Evolutionary conservation across 2,113 vertebrate species (phyloP).

Genomic region (Plotosus lineatus): DNA sequence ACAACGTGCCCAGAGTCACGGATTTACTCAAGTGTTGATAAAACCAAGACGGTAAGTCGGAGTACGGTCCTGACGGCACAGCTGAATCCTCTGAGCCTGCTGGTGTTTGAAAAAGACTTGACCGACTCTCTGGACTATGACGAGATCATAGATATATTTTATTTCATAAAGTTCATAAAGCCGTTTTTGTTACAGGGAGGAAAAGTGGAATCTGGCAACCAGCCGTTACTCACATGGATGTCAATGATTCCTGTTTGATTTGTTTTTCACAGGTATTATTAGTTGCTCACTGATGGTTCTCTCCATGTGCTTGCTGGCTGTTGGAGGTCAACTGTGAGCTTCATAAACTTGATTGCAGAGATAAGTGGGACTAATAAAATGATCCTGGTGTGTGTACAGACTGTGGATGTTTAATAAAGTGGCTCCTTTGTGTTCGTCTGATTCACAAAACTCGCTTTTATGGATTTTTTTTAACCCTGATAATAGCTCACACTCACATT

Average conservation of each 20-base stretch:
- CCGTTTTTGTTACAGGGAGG: background rate
- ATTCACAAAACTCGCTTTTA: background rate
- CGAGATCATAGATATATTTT: conserved; percentile 40
- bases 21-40: conserved; percentile 23
- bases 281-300: background rate
- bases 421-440: background rate
- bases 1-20: background rate
- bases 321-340: too few species aligned
- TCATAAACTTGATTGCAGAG: background rate
- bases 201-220: background rate
- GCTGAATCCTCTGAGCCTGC: conserved; percentile 34
- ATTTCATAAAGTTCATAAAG: conserved; percentile 30
- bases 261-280: background rate
- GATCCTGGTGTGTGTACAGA: background rate
- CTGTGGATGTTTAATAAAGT: background rate
- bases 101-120: conserved; percentile 38
- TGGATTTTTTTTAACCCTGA: background rate
- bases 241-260: conserved; percentile 7
- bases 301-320: background rate
- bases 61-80: background rate
- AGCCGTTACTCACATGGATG: background rate
- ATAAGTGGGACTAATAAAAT: background rate
- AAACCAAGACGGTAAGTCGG: conserved; percentile 11
- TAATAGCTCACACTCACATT: too few species aligned
- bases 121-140: conserved; percentile 40